Conservation (phyloP, 37 sponge, comb jelly and placozoan genomes). For the Chondrosia reniformis region DNA sequence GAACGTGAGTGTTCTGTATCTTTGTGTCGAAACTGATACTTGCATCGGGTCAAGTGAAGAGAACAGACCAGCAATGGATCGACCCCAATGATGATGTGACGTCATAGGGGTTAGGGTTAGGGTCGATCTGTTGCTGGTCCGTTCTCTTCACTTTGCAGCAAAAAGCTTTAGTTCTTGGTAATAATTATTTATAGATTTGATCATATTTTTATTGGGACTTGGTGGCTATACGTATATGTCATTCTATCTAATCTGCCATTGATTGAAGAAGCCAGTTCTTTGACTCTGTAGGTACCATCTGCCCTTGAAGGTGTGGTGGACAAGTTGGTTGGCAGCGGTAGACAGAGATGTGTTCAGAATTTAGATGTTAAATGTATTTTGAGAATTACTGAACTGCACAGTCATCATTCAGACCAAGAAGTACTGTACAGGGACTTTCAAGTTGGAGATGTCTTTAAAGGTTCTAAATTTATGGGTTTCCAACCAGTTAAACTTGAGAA, state of each 20-base stretch:
- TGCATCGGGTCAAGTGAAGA: too few relatives aligned
- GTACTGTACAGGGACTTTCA: constrained; percentile 11
- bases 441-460: constrained; percentile 18
- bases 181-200: too few relatives aligned
- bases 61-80: too few relatives aligned
- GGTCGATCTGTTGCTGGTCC: too few relatives aligned
- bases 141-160: too few relatives aligned
- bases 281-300: constrained; percentile 9
- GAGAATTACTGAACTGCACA: constrained; percentile 10
- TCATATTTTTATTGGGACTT: constrained; percentile 15
- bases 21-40: too few relatives aligned
- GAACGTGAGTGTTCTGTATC: too few relatives aligned
- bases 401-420: background rate
- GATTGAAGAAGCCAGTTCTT: constrained; percentile 30
- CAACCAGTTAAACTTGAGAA: too few relatives aligned
- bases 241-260: constrained; percentile 27
- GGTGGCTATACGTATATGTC: constrained; percentile 30
- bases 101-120: too few relatives aligned
- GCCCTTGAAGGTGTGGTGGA: constrained; percentile 10
- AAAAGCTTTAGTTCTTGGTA: too few relatives aligned
- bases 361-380: background rate
- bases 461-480: constrained; percentile 4
- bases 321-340: background rate
- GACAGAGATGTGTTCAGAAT: background rate
- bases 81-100: too few relatives aligned